phyloP scores from a whole-genome alignment of 2,888 invertebrate genomes.

The Caenorhabditis virilis region DNA sequence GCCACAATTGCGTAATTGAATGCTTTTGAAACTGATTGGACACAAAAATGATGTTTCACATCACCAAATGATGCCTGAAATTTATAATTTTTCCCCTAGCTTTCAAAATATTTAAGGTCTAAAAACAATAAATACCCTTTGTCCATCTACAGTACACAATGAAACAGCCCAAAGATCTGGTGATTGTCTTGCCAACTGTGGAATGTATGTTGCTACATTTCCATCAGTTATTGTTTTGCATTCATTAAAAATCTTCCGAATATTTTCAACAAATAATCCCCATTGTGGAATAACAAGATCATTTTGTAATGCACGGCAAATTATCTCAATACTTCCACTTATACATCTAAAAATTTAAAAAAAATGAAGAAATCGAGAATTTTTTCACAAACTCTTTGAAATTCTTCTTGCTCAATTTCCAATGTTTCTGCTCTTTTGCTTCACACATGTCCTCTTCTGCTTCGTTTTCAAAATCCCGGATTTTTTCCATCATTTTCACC shows the following conservation, averaged over 20 bases:
- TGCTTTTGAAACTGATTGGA: conserved; percentile 81
- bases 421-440: conserved; percentile 46
- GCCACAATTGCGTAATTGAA: conserved; percentile 61
- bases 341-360: conserved; percentile 50
- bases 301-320: conserved; percentile 61
- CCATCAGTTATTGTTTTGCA: conserved; percentile 45
- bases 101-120: background rate
- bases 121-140: conserved; percentile 19
- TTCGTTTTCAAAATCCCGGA: conserved; percentile 38
- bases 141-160: conserved; percentile 83
- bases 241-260: conserved; percentile 79
- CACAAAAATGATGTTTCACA: conserved; percentile 85
- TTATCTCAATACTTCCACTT: conserved; percentile 57
- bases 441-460: conserved; percentile 27
- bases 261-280: conserved; percentile 84
- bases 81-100: background rate
- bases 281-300: conserved; percentile 95
- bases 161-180: conserved; percentile 82
- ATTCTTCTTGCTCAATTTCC: conserved; percentile 31
- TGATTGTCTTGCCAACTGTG: conserved; percentile 81
- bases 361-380: conserved; percentile 5
- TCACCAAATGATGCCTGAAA: conserved; percentile 76
- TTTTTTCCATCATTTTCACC: conserved; percentile 43
- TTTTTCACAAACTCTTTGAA: background rate
- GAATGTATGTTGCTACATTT: conserved; percentile 78